A percentile compares a stretch with the other conserved stretches of the same genome.
phyloP scores from a whole-genome alignment of 2,113 vertebrate species.

The Canis aureus region DNA sequence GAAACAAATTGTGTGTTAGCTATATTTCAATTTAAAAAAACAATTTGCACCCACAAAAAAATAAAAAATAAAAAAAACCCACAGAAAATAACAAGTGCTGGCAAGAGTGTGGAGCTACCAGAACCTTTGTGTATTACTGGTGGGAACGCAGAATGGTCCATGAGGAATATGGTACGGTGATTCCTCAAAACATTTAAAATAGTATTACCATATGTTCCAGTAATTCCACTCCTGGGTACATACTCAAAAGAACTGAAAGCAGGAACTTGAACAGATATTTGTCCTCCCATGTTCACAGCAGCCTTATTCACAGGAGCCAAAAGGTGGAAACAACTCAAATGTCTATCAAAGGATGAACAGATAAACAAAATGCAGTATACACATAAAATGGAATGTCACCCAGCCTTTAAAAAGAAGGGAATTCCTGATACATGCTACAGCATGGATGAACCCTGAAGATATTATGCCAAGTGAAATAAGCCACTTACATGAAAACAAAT shows the following conservation, averaged over 20 bases:
- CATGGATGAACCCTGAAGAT: neutral
- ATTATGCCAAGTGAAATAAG: neutral
- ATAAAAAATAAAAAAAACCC: no score
- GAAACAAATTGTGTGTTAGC: no score
- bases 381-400: neutral
- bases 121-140: neutral
- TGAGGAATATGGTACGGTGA: neutral
- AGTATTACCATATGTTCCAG: neutral
- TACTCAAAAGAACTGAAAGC: neutral
- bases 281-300: no score
- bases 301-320: neutral
- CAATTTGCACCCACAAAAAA: no score
- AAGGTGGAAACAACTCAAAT: neutral
- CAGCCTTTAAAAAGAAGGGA: neutral
- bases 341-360: neutral
- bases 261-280: neutral
- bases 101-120: neutral
- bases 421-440: neutral
- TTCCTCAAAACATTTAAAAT: conserved; percentile 7
- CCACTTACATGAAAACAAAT: neutral
- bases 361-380: neutral
- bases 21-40: no score
- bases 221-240: neutral
- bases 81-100: neutral
- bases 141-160: neutral